phyloP scores from a whole-genome alignment of 2,888 invertebrate species.

The Micropterix aruncella region DNA sequence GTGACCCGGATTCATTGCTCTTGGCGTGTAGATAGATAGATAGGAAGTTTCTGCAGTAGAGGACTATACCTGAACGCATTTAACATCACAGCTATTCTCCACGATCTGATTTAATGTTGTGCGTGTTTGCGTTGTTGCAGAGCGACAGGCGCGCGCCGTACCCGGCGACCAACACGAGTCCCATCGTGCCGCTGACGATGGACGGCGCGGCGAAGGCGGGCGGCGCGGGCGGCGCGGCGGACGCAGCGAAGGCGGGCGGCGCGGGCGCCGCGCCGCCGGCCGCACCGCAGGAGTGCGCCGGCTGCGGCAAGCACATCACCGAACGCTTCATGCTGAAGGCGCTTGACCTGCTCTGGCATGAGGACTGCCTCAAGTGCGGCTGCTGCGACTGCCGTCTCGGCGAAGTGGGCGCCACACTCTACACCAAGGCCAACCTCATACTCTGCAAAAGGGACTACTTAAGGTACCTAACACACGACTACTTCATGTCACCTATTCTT shows the following conservation, averaged over 20 bases:
- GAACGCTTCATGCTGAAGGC: slow-evolving; percentile 86
- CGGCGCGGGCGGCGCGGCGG: slow-evolving; percentile 23
- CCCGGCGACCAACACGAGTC: slow-evolving; percentile 32
- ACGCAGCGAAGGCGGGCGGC: slow-evolving; percentile 19
- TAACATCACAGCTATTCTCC: too few relatives aligned
- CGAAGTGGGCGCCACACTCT: slow-evolving; percentile 90
- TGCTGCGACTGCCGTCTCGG: slow-evolving; percentile 95
- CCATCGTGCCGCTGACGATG: slow-evolving; percentile 50
- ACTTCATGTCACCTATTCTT: too few relatives aligned
- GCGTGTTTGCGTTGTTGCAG: slow-evolving; percentile 16
- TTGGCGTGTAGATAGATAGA: too few relatives aligned
- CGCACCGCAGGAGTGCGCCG: slow-evolving; percentile 69
- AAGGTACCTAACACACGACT: too few relatives aligned
- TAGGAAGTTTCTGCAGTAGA: background rate
- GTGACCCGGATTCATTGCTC: too few relatives aligned
- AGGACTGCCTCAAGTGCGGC: slow-evolving; percentile 94
- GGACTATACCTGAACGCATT: background rate
- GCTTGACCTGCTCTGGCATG: slow-evolving; percentile 91
- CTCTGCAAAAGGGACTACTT: slow-evolving; percentile 93
- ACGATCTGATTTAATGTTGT: background rate
- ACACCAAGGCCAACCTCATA: slow-evolving; percentile 89
- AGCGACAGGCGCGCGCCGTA: slow-evolving; percentile 38
- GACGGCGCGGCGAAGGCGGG: slow-evolving; percentile 80
- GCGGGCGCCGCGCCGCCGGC: slow-evolving; percentile 16
- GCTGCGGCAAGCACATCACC: slow-evolving; percentile 87